Percentiles rank a stretch among this genome's conserved stretches.
Evolutionary conservation across 30 jellyfish, hydroid and myxozoan species (phyloP).

Genomic region (Pelagia noctiluca): DNA sequence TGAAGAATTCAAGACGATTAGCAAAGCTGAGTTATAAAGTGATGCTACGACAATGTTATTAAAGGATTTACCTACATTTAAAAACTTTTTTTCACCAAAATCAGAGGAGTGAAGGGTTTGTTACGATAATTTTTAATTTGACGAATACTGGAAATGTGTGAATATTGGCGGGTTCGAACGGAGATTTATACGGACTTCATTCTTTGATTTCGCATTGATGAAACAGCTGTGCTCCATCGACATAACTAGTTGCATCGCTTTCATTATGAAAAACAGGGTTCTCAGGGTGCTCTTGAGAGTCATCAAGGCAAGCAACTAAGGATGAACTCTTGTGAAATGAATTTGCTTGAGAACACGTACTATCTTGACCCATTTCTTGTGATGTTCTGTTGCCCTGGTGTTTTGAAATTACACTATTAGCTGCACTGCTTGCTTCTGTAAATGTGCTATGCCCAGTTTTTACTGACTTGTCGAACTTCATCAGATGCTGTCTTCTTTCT

Average conservation of each 20-base stretch:
- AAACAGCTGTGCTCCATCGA: conserved; percentile 6
- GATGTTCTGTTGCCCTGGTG: too few species aligned
- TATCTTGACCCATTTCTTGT: too few species aligned
- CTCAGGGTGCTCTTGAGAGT: too few species aligned
- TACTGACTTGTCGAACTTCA: conserved; percentile 9
- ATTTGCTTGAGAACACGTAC: too few species aligned
- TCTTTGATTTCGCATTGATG: background rate
- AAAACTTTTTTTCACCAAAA: background rate
- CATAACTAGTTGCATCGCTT: too few species aligned
- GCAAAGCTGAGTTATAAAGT: background rate
- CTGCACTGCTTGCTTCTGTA: background rate
- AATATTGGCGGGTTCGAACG: background rate
- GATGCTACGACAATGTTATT: background rate
- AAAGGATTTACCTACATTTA: background rate
- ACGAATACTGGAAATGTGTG: background rate
- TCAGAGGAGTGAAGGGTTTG: background rate
- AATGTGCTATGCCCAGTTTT: conserved; percentile 8
- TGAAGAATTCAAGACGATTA: background rate
- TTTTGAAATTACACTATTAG: background rate
- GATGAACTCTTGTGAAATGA: too few species aligned
- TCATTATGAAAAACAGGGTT: too few species aligned
- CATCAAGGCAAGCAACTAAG: too few species aligned
- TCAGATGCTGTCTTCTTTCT: conserved; percentile 5
- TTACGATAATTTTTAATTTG: background rate
- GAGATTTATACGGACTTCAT: background rate